These are phyloP conservation scores for Anguilla marmorata DNA, from an alignment of 2,797 vertebrate genomes.

Conservation along the genomic window DNA sequence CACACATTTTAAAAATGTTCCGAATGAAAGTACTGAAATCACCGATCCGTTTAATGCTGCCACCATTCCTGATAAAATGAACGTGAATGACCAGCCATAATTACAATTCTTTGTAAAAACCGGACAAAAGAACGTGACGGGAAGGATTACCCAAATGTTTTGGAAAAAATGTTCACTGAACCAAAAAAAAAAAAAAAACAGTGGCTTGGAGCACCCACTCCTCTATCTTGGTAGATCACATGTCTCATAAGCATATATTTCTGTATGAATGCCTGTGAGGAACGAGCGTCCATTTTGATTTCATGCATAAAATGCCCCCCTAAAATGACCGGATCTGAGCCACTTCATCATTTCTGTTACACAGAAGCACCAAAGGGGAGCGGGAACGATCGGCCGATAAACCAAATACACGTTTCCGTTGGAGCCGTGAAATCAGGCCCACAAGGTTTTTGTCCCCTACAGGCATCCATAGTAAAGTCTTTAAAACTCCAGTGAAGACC, in stretches of 20 bases:
- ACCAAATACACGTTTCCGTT: not conserved
- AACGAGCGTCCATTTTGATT: constrained; percentile 44
- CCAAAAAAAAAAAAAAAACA: too few species aligned
- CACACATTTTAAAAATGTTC: not conserved
- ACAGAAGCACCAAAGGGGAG: constrained; percentile 17
- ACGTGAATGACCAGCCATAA: not conserved
- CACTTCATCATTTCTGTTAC: not conserved
- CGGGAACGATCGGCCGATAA: not conserved
- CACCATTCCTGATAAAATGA: not conserved
- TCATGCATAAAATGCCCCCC: not conserved
- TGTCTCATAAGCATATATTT: constrained; percentile 57
- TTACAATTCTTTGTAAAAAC: not conserved
- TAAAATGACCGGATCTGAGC: not conserved
- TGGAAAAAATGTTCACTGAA: not conserved
- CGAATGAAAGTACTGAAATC: not conserved
- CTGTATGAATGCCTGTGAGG: constrained; percentile 60
- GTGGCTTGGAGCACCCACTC: constrained; percentile 35
- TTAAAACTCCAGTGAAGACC: constrained; percentile 35
- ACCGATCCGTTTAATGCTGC: not conserved
- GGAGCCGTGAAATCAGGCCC: not conserved
- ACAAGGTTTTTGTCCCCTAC: constrained; percentile 14
- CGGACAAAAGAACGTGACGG: not conserved
- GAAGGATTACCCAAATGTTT: not conserved
- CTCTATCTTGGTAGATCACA: constrained; percentile 49
- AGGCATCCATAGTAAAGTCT: constrained; percentile 23